Conservation (phyloP, 2,888 invertebrate genomes). For the Yponomeuta malinellus region DNA sequence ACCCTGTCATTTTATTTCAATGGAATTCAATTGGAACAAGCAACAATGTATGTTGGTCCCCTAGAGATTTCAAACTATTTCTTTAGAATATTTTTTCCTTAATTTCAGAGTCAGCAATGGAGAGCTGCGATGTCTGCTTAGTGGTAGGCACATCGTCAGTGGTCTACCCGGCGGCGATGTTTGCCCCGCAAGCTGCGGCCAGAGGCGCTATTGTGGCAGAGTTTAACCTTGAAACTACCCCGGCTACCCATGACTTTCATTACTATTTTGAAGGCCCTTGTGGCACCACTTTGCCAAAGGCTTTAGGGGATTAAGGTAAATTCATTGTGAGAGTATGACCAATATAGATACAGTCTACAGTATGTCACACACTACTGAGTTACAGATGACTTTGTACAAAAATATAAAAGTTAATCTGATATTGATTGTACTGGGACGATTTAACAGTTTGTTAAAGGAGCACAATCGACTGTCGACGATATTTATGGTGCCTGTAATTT, state of each 20-base stretch:
- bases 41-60: too few relatives aligned
- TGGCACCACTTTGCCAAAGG: conserved; percentile 55
- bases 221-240: conserved; percentile 72
- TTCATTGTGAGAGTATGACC: too few relatives aligned
- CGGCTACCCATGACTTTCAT: conserved; percentile 56
- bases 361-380: too few relatives aligned
- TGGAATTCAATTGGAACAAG: too few relatives aligned
- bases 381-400: too few relatives aligned
- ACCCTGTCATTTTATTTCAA: too few relatives aligned
- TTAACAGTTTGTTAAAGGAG: too few relatives aligned
- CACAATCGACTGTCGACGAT: too few relatives aligned
- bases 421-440: too few relatives aligned
- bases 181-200: conserved; percentile 84
- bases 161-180: conserved; percentile 92
- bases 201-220: conserved; percentile 76
- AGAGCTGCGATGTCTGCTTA: conserved; percentile 84
- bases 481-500: too few relatives aligned
- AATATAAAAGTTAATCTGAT: too few relatives aligned
- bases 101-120: conserved; percentile 74
- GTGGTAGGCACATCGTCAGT: conserved; percentile 91
- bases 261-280: conserved; percentile 68
- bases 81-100: background rate
- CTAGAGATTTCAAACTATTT: background rate
- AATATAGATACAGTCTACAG: too few relatives aligned
- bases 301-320: conserved; percentile 38